phyloP scores from a whole-genome alignment of 2,113 vertebrate species.

The Chascanopsetta lugubris region DNA sequence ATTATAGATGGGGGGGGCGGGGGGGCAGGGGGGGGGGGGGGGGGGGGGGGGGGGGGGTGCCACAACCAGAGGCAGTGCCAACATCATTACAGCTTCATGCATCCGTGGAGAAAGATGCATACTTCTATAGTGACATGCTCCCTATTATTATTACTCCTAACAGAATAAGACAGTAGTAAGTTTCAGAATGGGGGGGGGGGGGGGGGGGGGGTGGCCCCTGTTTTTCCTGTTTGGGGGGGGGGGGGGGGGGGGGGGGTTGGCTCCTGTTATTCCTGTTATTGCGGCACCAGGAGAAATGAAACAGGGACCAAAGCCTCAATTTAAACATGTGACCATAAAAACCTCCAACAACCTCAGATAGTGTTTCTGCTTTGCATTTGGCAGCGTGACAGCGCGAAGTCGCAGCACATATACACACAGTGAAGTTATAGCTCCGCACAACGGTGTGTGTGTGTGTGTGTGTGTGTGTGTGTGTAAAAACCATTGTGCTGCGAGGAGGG shows the following conservation, averaged over 20 bases:
- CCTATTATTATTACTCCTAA: not conserved
- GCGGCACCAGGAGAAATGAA: constrained; percentile 54
- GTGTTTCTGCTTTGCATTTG: constrained; percentile 53
- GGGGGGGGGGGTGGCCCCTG: not conserved
- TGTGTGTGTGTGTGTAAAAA: constrained; percentile 57
- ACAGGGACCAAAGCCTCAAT: constrained; percentile 38
- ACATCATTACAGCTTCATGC: not conserved
- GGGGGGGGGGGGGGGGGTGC: too few relatives aligned
- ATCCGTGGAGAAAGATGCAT: constrained; percentile 9
- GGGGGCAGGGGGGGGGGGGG: too few relatives aligned
- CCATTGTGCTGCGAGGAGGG: constrained; percentile 46
- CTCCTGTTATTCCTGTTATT: constrained; percentile 27
- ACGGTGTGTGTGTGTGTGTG: too few relatives aligned
- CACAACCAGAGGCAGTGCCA: not conserved
- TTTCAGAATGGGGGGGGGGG: too few relatives aligned
- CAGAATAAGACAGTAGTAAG: constrained; percentile 12
- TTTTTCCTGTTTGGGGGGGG: constrained; percentile 10
- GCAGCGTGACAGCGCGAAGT: constrained; percentile 55
- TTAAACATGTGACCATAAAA: constrained; percentile 35
- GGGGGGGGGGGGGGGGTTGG: not conserved
- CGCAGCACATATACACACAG: constrained; percentile 41
- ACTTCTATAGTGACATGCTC: not conserved
- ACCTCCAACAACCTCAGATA: constrained; percentile 34
- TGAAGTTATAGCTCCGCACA: constrained; percentile 43
- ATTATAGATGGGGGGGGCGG: too few relatives aligned